phyloP scores from a whole-genome alignment of 2,797 vertebrate species.

The Acanthurus lineatus region DNA sequence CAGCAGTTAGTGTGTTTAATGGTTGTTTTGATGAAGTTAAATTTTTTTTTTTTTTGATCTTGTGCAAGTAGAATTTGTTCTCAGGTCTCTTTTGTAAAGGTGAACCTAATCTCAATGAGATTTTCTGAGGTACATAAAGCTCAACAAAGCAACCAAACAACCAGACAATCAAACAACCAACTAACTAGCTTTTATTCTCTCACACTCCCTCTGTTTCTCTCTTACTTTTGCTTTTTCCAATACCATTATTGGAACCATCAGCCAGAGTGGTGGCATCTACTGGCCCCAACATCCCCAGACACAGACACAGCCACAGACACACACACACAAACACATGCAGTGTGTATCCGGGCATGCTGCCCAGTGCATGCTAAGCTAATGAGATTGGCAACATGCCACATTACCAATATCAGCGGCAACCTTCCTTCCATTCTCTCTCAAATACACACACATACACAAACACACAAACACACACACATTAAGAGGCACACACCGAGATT shows the following conservation, averaged over 20 bases:
- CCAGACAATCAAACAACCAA: not conserved
- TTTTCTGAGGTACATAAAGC: not conserved
- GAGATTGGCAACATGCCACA: slow-evolving; percentile 79
- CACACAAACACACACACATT: not conserved
- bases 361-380: slow-evolving; percentile 84
- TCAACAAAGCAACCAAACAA: not conserved
- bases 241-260: slow-evolving; percentile 81
- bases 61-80: not conserved
- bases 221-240: slow-evolving; percentile 61
- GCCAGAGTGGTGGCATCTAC: slow-evolving; percentile 80
- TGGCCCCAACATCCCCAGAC: slow-evolving; percentile 64
- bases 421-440: slow-evolving; percentile 59
- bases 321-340: slow-evolving; percentile 39
- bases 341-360: slow-evolving; percentile 72
- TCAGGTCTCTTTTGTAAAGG: not conserved
- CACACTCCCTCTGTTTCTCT: slow-evolving; percentile 10
- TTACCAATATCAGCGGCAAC: slow-evolving; percentile 78
- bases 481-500: slow-evolving; percentile 19
- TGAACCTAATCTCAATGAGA: not conserved
- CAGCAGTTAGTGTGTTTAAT: not conserved
- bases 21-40: not conserved
- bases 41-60: not conserved
- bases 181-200: not conserved
- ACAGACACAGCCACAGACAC: slow-evolving; percentile 19
- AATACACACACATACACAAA: slow-evolving; percentile 24